phyloP scores from a whole-genome alignment of 2,113 vertebrate species.

The Seriola dumerili region DNA sequence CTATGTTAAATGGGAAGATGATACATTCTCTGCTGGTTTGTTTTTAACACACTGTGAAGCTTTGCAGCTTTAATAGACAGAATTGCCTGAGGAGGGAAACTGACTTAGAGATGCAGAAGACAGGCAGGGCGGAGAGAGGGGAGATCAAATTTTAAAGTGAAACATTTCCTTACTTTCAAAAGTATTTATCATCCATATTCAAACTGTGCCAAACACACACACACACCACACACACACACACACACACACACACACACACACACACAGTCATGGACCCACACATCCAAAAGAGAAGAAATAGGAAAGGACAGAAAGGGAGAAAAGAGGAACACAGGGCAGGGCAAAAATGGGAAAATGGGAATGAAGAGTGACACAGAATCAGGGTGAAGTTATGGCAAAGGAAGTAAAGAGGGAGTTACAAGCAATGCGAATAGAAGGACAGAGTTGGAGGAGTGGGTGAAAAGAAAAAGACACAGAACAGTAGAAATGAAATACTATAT shows the following conservation, averaged over 20 bases:
- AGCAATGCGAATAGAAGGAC: slow-evolving; percentile 15
- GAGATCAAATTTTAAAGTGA: slow-evolving; percentile 16
- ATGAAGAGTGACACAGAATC: slow-evolving; percentile 55
- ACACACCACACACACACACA: slow-evolving; percentile 13
- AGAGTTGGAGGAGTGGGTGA: slow-evolving; percentile 1
- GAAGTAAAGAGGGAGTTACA: slow-evolving; percentile 30
- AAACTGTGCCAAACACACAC: slow-evolving; percentile 4
- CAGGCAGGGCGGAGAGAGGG: not conserved
- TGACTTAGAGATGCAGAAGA: not conserved
- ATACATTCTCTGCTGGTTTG: not conserved
- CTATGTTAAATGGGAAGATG: not conserved
- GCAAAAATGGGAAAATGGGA: slow-evolving; percentile 37
- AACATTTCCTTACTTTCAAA: slow-evolving; percentile 39
- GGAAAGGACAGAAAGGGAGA: slow-evolving; percentile 43
- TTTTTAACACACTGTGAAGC: not conserved
- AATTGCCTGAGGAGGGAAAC: not conserved
- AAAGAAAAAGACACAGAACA: not conserved
- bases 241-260: slow-evolving; percentile 1
- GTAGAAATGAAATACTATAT: not conserved
- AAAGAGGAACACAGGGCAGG: slow-evolving; percentile 19
- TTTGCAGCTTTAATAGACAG: not conserved
- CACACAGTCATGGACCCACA: slow-evolving; percentile 11
- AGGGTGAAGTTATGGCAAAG: slow-evolving; percentile 42
- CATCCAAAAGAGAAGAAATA: slow-evolving; percentile 1
- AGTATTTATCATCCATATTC: slow-evolving; percentile 22